Evolutionary conservation across 2,113 vertebrate genomes (phyloP), one percentile per base, ranked within the genome.

Genomic region (Eonycteris spelaea): DNA sequence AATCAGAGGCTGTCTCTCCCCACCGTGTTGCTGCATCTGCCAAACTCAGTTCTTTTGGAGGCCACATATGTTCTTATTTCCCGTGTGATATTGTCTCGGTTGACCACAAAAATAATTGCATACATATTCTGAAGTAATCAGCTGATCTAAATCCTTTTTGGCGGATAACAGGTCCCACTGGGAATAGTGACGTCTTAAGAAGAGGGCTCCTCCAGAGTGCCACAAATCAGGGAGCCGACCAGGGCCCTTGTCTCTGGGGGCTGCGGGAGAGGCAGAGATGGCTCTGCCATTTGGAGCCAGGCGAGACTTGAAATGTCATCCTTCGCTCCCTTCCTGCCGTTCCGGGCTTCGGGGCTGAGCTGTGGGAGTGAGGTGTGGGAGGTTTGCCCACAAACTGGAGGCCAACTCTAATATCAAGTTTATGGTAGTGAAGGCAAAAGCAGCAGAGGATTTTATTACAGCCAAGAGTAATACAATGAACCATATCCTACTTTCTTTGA

Each of bases 81-180:
- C 86, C 68, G 22, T 45, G 86, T 18, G 78, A 79, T 45, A 5
- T 57, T 92, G 80, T 95, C 70, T 86, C 71, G 45, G 57, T 61
- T 90, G 86, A 70, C 94, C 93, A 40, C 38, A 74, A 75, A 95
- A 90, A 96, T 94, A 77, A 96, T 86, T 79, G 57, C 68, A 30
- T 55, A 84, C 68, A 91, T 95, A 85, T 43, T 73, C 61, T 38
- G 30, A 94, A 93, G 86, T 38, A 75, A 94, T 78, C 73, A 68
- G 79, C 57, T 73, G 86, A 57, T 83, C 57, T 55, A 68, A 74
- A 43, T 75, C 43, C n/a, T 63, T 95, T 95, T 57, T 51, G 68
- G 78, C 33, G 33, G 77, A 82, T 3, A 67, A 75, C 43, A 78
- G 26, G 75, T 83, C 80, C 93, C 33, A 63, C 33, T 43, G 59